Conservation (phyloP, 2,888 invertebrate genomes). For the Antheraea yamamai region DNA sequence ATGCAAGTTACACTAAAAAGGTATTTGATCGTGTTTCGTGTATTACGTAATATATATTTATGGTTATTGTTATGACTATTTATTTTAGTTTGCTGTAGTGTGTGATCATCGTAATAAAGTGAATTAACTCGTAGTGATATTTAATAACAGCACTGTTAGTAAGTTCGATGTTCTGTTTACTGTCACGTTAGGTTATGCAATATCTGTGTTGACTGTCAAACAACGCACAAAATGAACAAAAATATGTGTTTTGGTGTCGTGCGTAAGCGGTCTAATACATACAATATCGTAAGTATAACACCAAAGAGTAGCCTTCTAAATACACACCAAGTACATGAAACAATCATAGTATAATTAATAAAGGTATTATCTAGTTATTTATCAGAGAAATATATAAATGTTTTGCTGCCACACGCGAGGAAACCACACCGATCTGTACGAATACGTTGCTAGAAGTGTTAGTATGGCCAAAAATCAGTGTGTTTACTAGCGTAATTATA, state of each 20-base stretch:
- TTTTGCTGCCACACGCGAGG: background rate
- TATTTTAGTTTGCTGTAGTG: conserved; percentile 6
- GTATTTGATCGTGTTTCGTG: conserved; percentile 12
- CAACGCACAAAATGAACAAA: conserved; percentile 64
- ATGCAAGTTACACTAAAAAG: conserved; percentile 15
- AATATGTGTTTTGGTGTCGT: conserved; percentile 61
- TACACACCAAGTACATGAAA: conserved; percentile 22
- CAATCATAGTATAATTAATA: conserved; percentile 7
- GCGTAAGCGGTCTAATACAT: conserved; percentile 49
- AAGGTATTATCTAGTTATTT: conserved; percentile 2
- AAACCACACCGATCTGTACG: background rate
- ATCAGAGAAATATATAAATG: conserved; percentile 15
- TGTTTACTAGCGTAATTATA: conserved; percentile 5
- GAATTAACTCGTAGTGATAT: conserved; percentile 5
- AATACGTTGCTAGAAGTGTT: background rate
- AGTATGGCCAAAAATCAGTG: background rate
- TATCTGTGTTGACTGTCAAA: conserved; percentile 55
- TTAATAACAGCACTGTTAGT: conserved; percentile 12
- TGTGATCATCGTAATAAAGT: background rate
- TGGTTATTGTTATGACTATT: conserved; percentile 1
- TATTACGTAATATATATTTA: background rate
- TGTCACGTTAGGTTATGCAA: conserved; percentile 11
- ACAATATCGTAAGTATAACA: conserved; percentile 69
- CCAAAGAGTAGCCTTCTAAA: conserved; percentile 72
- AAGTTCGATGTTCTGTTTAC: conserved; percentile 14